Percentiles rank a stretch among this genome's conserved stretches.
These are phyloP conservation scores for Gibbula magus DNA, from an alignment of 2,888 invertebrate genomes.

Conservation along the genomic window DNA sequence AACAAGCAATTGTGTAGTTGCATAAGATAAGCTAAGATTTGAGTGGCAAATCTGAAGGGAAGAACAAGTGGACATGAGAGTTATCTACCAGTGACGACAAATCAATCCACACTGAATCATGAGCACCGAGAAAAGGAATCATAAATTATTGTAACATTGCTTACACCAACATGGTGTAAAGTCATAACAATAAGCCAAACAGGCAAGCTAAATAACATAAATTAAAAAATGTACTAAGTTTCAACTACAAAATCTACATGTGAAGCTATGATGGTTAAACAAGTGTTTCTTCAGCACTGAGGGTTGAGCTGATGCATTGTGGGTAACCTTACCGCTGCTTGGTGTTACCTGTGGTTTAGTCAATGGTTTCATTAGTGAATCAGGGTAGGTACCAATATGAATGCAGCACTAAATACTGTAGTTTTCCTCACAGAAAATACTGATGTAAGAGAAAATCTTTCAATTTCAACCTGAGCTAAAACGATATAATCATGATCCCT, in stretches of 20 bases:
- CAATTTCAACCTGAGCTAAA: not conserved
- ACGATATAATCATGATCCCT: not conserved
- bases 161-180: constrained; percentile 2
- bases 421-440: not conserved
- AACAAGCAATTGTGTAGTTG: constrained; percentile 11
- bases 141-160: constrained; percentile 14
- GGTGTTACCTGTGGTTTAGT: no score
- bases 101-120: constrained; percentile 6
- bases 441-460: not conserved
- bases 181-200: constrained; percentile 13
- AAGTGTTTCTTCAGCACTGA: not conserved
- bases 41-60: constrained; percentile 7
- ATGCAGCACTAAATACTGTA: constrained; percentile 8
- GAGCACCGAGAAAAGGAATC: constrained; percentile 20
- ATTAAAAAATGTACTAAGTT: not conserved
- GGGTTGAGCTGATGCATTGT: not conserved
- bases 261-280: not conserved
- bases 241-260: not conserved
- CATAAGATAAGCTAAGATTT: constrained; percentile 1
- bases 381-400: no score
- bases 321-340: no score
- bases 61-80: not conserved
- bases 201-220: constrained; percentile 12
- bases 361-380: no score
- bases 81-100: not conserved